Evolutionary conservation across 2,797 vertebrate genomes (phyloP), one percentile per base, ranked within the genome.

Genomic region (Botia kubotai): DNA sequence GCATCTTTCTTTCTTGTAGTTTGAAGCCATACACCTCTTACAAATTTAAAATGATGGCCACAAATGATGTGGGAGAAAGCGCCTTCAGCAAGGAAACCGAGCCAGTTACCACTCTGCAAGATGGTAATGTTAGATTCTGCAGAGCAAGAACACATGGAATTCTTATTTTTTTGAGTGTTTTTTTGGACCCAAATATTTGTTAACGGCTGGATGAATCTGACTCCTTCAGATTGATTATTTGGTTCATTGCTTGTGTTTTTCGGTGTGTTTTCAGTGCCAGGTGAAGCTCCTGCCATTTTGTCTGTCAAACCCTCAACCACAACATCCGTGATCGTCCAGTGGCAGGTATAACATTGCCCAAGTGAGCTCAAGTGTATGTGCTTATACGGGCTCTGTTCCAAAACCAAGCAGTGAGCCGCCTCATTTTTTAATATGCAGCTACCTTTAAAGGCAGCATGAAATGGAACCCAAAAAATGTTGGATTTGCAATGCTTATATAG

Each of bases 261-360:
- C 17, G 17, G 3, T 68, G 70, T 71, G 17, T 92, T 78, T 88
- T 33, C 33, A 99, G 97, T 96, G 84, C 97, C 97, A 7, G 95
- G 94, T 66, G 95, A 97, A 84, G 94, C 97, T 66, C 97, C 97
- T n/a, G 88, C 94, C 68, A 97, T 95, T 53, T 90, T 96, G 29
- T 87, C 92, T 0, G 95, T 96, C 73, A 97, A 96, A 67, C 97
- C 97, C 0, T 96, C 95, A 74, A 99, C 97, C 0, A 98, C 97
- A 10, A 97, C 97, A 43, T 99, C 97, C 0, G 95, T 99, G 68
- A 92, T 98, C 81, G 94, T 99, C 88, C 96, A 97, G 85, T 99
- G 97, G 97, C 95, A 97, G 97, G 97, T 98, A 93, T 52, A 73
- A 78, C 23, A 60, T 11, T 6, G 16, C 17, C 5, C 52, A 17